These are phyloP conservation scores for Taphrorychus bicolor DNA, from an alignment of 2,888 invertebrate species.

Conservation along the genomic window DNA sequence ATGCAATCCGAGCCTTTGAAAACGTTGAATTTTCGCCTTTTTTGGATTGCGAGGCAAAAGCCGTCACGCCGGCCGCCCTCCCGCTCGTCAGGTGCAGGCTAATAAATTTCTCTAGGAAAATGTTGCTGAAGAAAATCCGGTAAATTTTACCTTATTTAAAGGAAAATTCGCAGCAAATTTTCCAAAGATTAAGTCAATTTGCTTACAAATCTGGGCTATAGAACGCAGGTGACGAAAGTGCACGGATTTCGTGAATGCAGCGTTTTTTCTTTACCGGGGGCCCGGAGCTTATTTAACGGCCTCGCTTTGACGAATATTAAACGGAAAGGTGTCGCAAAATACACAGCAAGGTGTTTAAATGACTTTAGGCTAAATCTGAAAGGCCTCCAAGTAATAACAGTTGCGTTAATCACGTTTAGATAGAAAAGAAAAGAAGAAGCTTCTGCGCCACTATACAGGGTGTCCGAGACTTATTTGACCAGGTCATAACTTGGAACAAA, in stretches of 20 bases:
- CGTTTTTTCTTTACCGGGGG: constrained; percentile 19
- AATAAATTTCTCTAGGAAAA: constrained; percentile 40
- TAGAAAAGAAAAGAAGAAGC: too few relatives aligned
- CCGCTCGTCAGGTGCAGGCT: constrained; percentile 40
- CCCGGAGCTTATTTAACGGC: constrained; percentile 9
- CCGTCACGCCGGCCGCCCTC: constrained; percentile 12
- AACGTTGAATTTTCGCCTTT: constrained; percentile 14
- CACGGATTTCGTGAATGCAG: constrained; percentile 33
- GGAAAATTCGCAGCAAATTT: constrained; percentile 46
- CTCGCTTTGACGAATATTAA: constrained; percentile 15
- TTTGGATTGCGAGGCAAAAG: constrained; percentile 35
- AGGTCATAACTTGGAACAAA: too few relatives aligned
- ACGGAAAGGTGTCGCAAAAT: constrained; percentile 11
- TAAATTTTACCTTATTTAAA: constrained; percentile 41
- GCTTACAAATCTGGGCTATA: constrained; percentile 49
- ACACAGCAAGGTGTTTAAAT: not conserved
- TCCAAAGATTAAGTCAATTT: constrained; percentile 54
- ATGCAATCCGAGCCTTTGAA: constrained; percentile 29
- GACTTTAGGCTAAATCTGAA: too few relatives aligned
- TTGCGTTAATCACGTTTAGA: too few relatives aligned
- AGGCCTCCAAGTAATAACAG: too few relatives aligned
- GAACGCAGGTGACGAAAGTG: constrained; percentile 42
- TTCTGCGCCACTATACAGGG: too few relatives aligned
- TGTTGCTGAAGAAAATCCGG: constrained; percentile 34
- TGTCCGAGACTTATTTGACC: too few relatives aligned